Conservation (phyloP, 2,113 vertebrate species). For the Morphnarchus princeps region DNA sequence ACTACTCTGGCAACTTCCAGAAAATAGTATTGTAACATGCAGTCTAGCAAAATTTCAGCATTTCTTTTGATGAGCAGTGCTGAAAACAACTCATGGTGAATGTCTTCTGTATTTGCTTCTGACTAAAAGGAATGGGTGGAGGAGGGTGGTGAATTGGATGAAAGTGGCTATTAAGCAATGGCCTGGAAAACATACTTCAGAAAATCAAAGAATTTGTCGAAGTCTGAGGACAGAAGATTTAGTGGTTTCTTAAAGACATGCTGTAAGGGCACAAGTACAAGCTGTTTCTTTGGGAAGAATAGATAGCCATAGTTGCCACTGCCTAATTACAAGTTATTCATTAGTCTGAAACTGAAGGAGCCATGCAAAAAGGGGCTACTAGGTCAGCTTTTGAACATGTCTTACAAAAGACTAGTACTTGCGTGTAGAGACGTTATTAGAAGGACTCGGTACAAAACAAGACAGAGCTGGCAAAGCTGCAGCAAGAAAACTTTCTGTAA, state of each 20-base stretch:
- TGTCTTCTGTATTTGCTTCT: constrained; percentile 15
- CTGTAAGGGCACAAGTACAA: constrained; percentile 8
- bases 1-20: not conserved
- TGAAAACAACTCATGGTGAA: constrained; percentile 17
- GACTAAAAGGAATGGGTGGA: not conserved
- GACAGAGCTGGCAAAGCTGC: not conserved
- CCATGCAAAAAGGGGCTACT: not conserved
- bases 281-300: constrained; percentile 20
- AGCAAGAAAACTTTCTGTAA: not conserved
- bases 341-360: constrained; percentile 28
- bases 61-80: not conserved
- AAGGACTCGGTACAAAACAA: not conserved
- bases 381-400: constrained; percentile 15
- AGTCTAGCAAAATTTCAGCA: not conserved
- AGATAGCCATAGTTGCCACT: constrained; percentile 24
- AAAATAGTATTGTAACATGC: not conserved
- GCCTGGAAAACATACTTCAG: not conserved
- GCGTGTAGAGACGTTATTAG: not conserved
- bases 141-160: not conserved
- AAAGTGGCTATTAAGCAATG: not conserved
- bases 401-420: not conserved
- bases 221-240: constrained; percentile 14
- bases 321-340: constrained; percentile 41
- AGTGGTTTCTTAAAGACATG: not conserved
- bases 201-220: constrained; percentile 23